These are phyloP conservation scores for Stichopus horrens DNA, from an alignment of 53 echinoderm and acorn worm genomes.

Conservation along the genomic window DNA sequence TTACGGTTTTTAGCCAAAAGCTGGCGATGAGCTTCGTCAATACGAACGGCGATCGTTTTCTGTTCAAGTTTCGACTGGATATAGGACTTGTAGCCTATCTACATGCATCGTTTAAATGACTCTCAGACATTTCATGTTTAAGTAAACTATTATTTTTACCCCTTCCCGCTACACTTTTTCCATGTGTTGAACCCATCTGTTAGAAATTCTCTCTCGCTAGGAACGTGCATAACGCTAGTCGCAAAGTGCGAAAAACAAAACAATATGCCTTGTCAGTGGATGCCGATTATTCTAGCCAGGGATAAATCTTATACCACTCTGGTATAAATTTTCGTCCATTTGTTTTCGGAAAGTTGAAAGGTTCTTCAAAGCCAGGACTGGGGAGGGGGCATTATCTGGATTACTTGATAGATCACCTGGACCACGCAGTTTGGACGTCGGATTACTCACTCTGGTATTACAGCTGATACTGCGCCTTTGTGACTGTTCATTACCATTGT, in stretches of 20 bases:
- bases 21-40: conserved; percentile 33
- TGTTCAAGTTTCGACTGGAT: conserved; percentile 23
- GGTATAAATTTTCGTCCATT: conserved; percentile 35
- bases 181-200: conserved; percentile 34
- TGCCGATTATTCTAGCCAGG: conserved; percentile 38
- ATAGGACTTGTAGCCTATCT: conserved; percentile 31
- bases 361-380: conserved; percentile 28
- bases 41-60: conserved; percentile 19
- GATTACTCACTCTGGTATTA: not conserved
- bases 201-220: conserved; percentile 13
- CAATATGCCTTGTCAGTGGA: conserved; percentile 28
- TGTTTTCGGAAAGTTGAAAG: conserved; percentile 5
- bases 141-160: conserved; percentile 24
- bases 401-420: conserved; percentile 34
- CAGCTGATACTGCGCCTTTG: not conserved
- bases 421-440: not conserved
- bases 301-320: conserved; percentile 24
- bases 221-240: conserved; percentile 2
- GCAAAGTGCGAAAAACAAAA: conserved; percentile 21
- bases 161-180: conserved; percentile 34
- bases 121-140: conserved; percentile 39
- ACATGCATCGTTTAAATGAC: conserved; percentile 35
- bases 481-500: not conserved
- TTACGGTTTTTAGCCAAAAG: conserved; percentile 20
- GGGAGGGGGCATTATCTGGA: conserved; percentile 35